Conservation (phyloP, 1,140 invertebrate genomes). For the Pseudomyrmex cubaensis region DNA sequence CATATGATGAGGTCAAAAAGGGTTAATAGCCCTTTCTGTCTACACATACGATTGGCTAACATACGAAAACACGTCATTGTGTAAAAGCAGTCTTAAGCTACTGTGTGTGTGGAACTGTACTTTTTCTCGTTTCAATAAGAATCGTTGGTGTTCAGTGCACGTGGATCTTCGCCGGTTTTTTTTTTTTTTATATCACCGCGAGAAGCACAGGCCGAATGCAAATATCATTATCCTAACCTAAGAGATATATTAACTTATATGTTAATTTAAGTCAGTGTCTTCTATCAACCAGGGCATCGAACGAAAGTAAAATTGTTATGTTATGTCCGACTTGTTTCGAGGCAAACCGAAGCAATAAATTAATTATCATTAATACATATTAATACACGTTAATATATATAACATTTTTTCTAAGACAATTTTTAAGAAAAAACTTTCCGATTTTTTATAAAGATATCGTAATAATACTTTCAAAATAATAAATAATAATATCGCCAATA, state of each 20-base stretch:
- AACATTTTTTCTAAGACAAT: slow-evolving; percentile 1
- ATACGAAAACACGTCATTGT: slow-evolving; percentile 72
- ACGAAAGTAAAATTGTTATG: slow-evolving; percentile 24
- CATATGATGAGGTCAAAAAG: neutral
- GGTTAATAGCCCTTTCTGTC: slow-evolving; percentile 8
- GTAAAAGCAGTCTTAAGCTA: slow-evolving; percentile 78
- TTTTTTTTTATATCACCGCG: neutral
- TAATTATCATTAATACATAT: slow-evolving; percentile 35
- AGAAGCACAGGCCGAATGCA: slow-evolving; percentile 59
- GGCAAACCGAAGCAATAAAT: slow-evolving; percentile 31
- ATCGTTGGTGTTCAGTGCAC: slow-evolving; percentile 64
- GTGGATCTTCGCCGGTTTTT: slow-evolving; percentile 34
- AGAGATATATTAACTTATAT: slow-evolving; percentile 73
- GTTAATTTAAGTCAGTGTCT: slow-evolving; percentile 78
- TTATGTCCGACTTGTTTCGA: slow-evolving; percentile 5
- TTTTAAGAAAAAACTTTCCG: slow-evolving; percentile 2
- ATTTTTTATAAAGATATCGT: neutral
- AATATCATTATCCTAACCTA: slow-evolving; percentile 61
- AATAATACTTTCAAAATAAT: neutral
- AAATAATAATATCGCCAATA: slow-evolving; percentile 45
- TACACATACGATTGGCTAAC: slow-evolving; percentile 23
- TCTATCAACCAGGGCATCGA: slow-evolving; percentile 79
- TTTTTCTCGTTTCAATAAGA: slow-evolving; percentile 47
- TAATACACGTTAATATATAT: slow-evolving; percentile 15
- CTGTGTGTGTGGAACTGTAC: slow-evolving; percentile 60